phyloP scores from a whole-genome alignment of 2,888 invertebrate genomes.

The Hirtodrosophila alboralis region DNA sequence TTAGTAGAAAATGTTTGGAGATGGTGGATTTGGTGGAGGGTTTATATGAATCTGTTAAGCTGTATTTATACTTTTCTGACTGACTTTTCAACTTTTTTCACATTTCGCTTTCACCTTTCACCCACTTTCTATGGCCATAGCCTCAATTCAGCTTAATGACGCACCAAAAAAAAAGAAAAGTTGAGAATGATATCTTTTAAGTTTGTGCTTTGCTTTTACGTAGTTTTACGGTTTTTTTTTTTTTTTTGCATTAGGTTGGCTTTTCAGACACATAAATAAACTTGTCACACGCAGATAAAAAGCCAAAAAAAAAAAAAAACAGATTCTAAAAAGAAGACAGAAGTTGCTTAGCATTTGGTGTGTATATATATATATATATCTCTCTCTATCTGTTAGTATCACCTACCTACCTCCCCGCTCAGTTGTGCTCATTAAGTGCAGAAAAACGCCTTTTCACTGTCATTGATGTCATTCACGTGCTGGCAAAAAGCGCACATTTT shows the following conservation, averaged over 20 bases:
- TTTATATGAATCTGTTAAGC: too few species aligned
- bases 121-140: slow-evolving; percentile 52
- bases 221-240: slow-evolving; percentile 17
- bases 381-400: too few species aligned
- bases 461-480: slow-evolving; percentile 77
- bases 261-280: slow-evolving; percentile 74
- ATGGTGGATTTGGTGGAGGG: too few species aligned
- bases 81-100: slow-evolving; percentile 4
- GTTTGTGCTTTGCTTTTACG: slow-evolving; percentile 41
- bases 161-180: slow-evolving; percentile 48
- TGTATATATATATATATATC: slow-evolving; percentile 9
- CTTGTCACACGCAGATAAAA: slow-evolving; percentile 72
- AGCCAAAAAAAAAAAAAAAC: slow-evolving; percentile 31
- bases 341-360: slow-evolving; percentile 54
- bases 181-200: slow-evolving; percentile 59
- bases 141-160: slow-evolving; percentile 47
- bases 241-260: slow-evolving; percentile 47
- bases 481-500: slow-evolving; percentile 48
- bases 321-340: too few species aligned
- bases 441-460: slow-evolving; percentile 77
- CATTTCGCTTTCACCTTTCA: slow-evolving; percentile 32
- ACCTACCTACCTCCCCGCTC: slow-evolving; percentile 14
- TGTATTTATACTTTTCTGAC: too few species aligned
- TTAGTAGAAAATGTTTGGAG: too few species aligned
- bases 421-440: slow-evolving; percentile 71